A percentile compares a stretch with the other conserved stretches of the same genome.
Conservation (phyloP, 1,140 invertebrate genomes). For the Onthophagus taurus region DNA sequence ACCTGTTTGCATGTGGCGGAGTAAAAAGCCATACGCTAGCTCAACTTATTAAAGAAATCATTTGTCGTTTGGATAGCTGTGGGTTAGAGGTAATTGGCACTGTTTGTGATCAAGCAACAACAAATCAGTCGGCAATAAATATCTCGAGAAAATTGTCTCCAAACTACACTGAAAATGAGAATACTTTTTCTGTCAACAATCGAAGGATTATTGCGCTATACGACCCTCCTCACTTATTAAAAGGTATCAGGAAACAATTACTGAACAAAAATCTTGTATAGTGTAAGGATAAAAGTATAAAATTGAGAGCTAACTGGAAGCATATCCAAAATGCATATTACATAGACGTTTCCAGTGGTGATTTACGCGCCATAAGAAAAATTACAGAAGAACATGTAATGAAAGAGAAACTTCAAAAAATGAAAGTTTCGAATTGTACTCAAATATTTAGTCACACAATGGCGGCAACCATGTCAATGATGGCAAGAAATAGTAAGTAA, state of each 20-base stretch:
- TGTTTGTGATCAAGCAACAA: slow-evolving; percentile 18
- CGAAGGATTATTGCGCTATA: slow-evolving; percentile 9
- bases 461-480: too few relatives aligned
- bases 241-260: slow-evolving; percentile 11
- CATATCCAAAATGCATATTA: slow-evolving; percentile 9
- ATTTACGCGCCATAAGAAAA: too few relatives aligned
- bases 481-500: slow-evolving; percentile 9
- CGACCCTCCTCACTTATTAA: slow-evolving; percentile 12
- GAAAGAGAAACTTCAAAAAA: too few relatives aligned
- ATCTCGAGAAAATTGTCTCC: too few relatives aligned
- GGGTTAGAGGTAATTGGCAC: slow-evolving; percentile 17
- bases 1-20: slow-evolving; percentile 3
- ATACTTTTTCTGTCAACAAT: slow-evolving; percentile 2
- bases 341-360: too few relatives aligned
- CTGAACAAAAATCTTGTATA: background rate
- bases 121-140: too few relatives aligned
- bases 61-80: slow-evolving; percentile 11
- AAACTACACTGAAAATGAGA: too few relatives aligned
- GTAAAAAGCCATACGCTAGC: background rate
- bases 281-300: background rate
- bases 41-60: slow-evolving; percentile 8
- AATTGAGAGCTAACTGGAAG: slow-evolving; percentile 4
- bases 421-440: too few relatives aligned
- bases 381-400: too few relatives aligned
- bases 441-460: too few relatives aligned